Evolutionary conservation across 2,113 vertebrate species (phyloP).

Genomic region (Xiphophorus couchianus): DNA sequence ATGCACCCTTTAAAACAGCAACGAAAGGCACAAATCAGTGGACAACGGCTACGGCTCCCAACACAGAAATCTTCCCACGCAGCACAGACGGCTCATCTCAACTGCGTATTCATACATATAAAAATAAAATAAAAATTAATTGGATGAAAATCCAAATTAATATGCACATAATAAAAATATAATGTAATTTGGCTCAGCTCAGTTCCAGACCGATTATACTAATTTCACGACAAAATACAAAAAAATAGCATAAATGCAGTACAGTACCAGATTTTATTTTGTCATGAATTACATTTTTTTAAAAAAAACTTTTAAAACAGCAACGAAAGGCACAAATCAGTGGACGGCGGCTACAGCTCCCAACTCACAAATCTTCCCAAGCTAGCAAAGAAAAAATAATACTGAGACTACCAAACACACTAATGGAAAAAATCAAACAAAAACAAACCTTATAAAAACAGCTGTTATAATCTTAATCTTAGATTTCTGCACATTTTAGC

Average conservation of each 20-base stretch:
- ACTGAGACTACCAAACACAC: too few species aligned
- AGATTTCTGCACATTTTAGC: too few species aligned
- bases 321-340: not conserved
- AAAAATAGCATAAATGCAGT: not conserved
- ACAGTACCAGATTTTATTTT: not conserved
- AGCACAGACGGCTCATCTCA: too few species aligned
- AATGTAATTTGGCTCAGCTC: not conserved
- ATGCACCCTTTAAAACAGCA: not conserved
- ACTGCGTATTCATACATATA: too few species aligned
- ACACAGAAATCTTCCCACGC: not conserved
- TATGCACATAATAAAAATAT: too few species aligned
- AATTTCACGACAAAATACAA: not conserved
- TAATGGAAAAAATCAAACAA: too few species aligned
- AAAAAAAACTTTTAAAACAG: not conserved
- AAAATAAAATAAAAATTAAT: too few species aligned
- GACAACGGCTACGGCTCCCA: not conserved
- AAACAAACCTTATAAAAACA: too few species aligned
- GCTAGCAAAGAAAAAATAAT: not conserved
- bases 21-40: not conserved
- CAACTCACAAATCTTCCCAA: not conserved
- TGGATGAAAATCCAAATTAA: too few species aligned
- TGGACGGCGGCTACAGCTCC: not conserved
- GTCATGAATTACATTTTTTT: not conserved
- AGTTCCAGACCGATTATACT: not conserved
- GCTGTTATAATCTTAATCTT: too few species aligned